These are phyloP conservation scores for Eurytemora carolleeae DNA, from an alignment of 1,140 invertebrate species.

Conservation along the genomic window DNA sequence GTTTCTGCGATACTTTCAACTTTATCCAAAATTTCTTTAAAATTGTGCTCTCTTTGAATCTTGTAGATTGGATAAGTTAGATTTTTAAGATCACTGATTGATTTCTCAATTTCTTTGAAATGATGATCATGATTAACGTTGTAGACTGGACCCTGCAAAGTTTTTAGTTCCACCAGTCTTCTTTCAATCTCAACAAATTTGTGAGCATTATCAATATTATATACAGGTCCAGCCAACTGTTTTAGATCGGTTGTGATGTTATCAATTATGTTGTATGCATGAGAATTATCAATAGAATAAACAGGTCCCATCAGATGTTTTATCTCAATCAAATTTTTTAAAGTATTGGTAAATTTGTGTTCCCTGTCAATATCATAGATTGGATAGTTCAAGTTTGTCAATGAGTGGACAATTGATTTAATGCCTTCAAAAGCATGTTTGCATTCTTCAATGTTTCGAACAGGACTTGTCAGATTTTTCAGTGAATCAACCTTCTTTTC, in stretches of 20 bases:
- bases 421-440: conserved; percentile 10
- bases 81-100: neutral
- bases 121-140: conserved; percentile 7
- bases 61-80: conserved; percentile 12
- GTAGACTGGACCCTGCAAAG: conserved; percentile 9
- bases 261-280: neutral
- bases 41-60: conserved; percentile 6
- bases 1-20: neutral
- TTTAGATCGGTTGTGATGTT: neutral
- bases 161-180: neutral
- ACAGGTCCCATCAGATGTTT: conserved; percentile 6
- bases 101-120: conserved; percentile 8
- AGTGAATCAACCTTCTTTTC: conserved; percentile 1
- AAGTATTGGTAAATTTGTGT: conserved; percentile 4
- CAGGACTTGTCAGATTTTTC: conserved; percentile 8
- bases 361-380: conserved; percentile 12
- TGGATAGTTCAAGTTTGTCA: conserved; percentile 5
- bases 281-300: conserved; percentile 5
- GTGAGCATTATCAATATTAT: conserved; percentile 1
- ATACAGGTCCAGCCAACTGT: conserved; percentile 6
- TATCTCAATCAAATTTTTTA: conserved; percentile 2
- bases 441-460: conserved; percentile 10
- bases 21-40: conserved; percentile 3
- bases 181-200: conserved; percentile 10
- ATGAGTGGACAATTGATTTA: neutral